Conservation (phyloP, 2,113 vertebrate species). For the Osmerus mordax region DNA sequence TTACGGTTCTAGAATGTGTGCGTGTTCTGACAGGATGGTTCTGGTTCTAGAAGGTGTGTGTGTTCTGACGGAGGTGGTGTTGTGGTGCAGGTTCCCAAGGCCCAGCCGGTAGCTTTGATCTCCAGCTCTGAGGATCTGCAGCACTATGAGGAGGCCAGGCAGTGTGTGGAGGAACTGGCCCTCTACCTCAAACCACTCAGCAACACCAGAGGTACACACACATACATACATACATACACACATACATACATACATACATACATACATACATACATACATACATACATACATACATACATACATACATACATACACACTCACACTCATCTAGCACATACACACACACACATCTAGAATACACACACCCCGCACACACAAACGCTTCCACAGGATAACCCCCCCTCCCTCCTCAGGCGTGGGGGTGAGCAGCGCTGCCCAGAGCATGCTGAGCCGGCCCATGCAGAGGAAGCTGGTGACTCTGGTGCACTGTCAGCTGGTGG, state of each 20-base stretch:
- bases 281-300: conserved; percentile 43
- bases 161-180: conserved; percentile 96
- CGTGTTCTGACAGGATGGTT: too few species aligned
- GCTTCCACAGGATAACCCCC: not conserved
- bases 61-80: too few species aligned
- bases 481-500: conserved; percentile 96
- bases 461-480: conserved; percentile 97
- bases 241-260: too few species aligned
- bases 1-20: too few species aligned
- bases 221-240: not conserved
- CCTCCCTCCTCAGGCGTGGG: conserved; percentile 80
- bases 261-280: too few species aligned
- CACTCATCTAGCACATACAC: too few species aligned
- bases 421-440: conserved; percentile 92
- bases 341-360: too few species aligned
- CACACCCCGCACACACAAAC: too few species aligned
- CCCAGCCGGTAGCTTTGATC: conserved; percentile 89
- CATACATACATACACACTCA: not conserved
- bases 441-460: conserved; percentile 95
- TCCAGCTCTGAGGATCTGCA: conserved; percentile 92
- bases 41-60: too few species aligned
- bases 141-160: conserved; percentile 96
- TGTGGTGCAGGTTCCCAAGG: conserved; percentile 84
- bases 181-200: conserved; percentile 98
- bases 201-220: conserved; percentile 83